These are phyloP conservation scores for Nymphalis io DNA, from an alignment of 1,140 invertebrate species.

Conservation along the genomic window DNA sequence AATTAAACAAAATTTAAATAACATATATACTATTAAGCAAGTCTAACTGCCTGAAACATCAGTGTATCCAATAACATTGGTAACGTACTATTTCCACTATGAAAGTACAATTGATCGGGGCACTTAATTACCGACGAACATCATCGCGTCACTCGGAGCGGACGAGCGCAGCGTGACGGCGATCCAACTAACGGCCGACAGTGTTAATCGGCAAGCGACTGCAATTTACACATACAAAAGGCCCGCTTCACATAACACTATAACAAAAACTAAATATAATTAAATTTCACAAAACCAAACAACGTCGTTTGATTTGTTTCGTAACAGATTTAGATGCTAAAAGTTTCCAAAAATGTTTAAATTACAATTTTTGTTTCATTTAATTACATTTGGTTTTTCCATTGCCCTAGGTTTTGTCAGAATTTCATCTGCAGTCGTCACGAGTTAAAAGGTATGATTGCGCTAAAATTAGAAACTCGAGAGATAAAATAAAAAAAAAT, in stretches of 20 bases:
- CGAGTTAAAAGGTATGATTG: no score
- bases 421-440: no score
- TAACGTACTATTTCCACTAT: neutral
- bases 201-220: constrained; percentile 2
- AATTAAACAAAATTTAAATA: neutral
- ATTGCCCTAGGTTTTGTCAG: no score
- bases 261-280: neutral
- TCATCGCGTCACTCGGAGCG: constrained; percentile 16
- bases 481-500: no score
- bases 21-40: neutral
- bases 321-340: no score
- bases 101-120: constrained; percentile 13
- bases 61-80: constrained; percentile 5
- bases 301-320: no score
- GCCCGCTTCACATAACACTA: neutral
- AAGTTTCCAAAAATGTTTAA: no score
- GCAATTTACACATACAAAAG: constrained; percentile 6
- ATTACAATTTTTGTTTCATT: no score
- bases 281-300: no score
- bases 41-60: neutral
- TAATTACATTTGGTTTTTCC: no score
- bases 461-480: no score
- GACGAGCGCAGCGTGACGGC: constrained; percentile 2
- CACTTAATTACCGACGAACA: constrained; percentile 18
- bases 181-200: constrained; percentile 3